A percentile compares a stretch with the other conserved stretches of the same genome.
Conservation (phyloP, 2,113 vertebrate genomes). For the Carlito syrichta region DNA sequence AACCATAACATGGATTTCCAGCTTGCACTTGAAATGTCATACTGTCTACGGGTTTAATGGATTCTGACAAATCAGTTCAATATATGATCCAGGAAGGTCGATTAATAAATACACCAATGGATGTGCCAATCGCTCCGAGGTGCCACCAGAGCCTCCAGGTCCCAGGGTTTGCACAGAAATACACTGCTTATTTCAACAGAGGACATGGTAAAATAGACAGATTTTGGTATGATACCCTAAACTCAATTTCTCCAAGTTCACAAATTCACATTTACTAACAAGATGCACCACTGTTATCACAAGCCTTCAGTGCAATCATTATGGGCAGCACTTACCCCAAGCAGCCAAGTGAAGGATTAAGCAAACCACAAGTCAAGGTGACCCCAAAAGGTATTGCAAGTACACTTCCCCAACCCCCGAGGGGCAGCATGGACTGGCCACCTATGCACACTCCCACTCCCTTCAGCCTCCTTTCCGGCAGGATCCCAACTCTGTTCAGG, state of each 20-base stretch:
- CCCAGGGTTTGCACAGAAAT: neutral
- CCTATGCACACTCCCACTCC: neutral
- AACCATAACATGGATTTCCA: neutral
- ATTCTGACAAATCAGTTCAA: conserved; percentile 55
- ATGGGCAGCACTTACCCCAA: accelerated
- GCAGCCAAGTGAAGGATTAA: neutral
- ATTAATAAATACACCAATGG: neutral
- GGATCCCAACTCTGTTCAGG: neutral
- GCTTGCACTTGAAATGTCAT: conserved; percentile 37
- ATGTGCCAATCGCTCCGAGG: neutral
- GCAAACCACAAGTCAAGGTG: neutral
- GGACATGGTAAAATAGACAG: neutral
- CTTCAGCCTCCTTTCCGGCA: neutral
- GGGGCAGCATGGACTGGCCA: neutral
- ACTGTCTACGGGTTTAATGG: conserved; percentile 47
- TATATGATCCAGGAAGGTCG: conserved; percentile 35
- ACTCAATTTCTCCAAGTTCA: neutral
- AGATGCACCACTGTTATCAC: neutral
- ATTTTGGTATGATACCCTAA: neutral
- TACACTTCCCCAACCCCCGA: neutral
- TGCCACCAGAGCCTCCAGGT: neutral
- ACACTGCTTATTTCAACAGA: neutral
- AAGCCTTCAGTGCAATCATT: neutral
- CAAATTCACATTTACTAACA: neutral
- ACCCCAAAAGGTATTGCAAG: too few relatives aligned